Base-by-base conservation (phyloP, 2,797 vertebrate species). In the Scolopax rusticola region DNA sequence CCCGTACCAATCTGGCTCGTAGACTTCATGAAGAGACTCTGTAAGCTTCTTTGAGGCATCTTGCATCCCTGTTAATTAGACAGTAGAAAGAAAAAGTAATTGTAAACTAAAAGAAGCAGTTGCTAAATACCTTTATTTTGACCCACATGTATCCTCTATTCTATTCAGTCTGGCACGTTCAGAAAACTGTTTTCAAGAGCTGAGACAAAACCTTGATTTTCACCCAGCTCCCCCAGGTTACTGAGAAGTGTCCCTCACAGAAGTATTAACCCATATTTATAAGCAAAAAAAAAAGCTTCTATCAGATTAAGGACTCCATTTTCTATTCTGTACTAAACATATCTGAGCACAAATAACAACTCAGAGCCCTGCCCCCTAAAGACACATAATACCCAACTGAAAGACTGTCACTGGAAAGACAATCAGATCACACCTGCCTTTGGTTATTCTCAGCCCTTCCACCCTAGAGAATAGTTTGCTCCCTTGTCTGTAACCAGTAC, bases 1-100 rank as follows among this genome's bases (percentile, higher is more conserved):
- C 61, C 99, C 99, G 0, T 99, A 99, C 99, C 99, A 99, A 17
- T 99, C 99, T 9, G 99, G 99, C 77, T 99, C 99, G 7, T 99
- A 99, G 36, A 99, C 99, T 96, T 99, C 99, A 50, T 99, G 99
- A 28, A 99, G 98, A 16, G 99, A 99, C 97, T 99, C 99, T 0
- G 99, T 99, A 93, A 99, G 98, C 93, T 99, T 99, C 97, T 99
- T 99, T 21, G 99, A 99, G 24, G 99, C 99, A 97, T 99, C 99
- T 84, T 99, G 99, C 99, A 99, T 99, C 36, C 98, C 99, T 99
- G 92, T 47, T 15, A 93, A 24, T 32, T 24, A 84, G 69, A 57
- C 43, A 86, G 53, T 79, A 83, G 67, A 25, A 93, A 23, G 20
- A 87, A 56, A 3, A 63, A 5, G 8, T 30, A 68, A 69, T 45